phyloP scores from a whole-genome alignment of 2,113 vertebrate genomes.

The Parus major region DNA sequence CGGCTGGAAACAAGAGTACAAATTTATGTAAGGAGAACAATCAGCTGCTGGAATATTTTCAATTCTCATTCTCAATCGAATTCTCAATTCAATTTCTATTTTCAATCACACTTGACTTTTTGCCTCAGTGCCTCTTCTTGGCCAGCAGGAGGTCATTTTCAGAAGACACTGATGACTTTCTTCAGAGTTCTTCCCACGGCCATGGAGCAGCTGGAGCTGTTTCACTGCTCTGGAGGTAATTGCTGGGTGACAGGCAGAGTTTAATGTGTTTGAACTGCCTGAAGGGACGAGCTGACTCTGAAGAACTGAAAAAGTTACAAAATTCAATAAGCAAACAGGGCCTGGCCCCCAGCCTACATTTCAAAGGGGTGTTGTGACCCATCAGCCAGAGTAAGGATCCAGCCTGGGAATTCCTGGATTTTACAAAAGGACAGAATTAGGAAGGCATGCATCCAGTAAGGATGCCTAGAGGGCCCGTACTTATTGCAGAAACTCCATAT shows the following conservation, averaged over 20 bases:
- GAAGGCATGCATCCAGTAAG: neutral
- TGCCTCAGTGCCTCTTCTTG: neutral
- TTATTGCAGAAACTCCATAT: neutral
- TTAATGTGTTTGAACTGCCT: neutral
- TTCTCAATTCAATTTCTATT: neutral
- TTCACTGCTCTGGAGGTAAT: neutral
- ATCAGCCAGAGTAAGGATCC: neutral
- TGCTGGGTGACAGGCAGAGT: conserved; percentile 24
- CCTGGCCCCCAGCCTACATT: neutral
- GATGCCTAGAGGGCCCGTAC: neutral
- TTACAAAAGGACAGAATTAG: neutral
- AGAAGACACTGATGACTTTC: neutral
- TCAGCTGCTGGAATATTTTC: too few relatives aligned
- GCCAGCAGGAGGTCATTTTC: neutral
- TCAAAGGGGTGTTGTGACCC: neutral
- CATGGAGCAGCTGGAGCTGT: neutral
- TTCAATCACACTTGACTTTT: neutral
- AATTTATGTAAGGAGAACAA: neutral
- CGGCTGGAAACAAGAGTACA: neutral
- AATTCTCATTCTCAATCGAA: neutral
- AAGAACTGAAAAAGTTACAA: conserved; percentile 8
- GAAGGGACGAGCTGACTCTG: neutral
- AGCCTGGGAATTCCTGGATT: neutral
- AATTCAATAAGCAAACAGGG: neutral
- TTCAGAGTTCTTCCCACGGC: neutral